Evolutionary conservation across 2,888 invertebrate species (phyloP).

Genomic region (Leptura quadrifasciata): DNA sequence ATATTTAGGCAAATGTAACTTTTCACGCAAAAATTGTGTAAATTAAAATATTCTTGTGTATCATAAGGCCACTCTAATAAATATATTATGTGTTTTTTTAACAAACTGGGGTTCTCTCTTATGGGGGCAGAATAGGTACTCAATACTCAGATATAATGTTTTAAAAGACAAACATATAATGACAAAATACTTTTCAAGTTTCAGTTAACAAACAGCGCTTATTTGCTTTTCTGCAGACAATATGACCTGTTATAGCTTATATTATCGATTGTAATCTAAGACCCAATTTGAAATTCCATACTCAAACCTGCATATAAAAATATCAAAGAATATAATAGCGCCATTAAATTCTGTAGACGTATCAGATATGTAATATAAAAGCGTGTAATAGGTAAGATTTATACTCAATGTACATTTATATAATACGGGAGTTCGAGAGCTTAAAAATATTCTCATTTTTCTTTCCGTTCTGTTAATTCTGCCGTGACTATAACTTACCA

Average conservation of each 20-base stretch:
- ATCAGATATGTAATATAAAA: conserved; percentile 21
- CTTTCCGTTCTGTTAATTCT: background rate
- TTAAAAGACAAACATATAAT: too few species aligned
- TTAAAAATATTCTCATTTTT: background rate
- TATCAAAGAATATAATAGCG: conserved; percentile 11
- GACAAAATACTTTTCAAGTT: background rate
- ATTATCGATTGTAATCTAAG: conserved; percentile 28
- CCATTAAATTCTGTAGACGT: conserved; percentile 22
- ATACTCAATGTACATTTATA: conserved; percentile 6
- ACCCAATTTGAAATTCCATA: conserved; percentile 27
- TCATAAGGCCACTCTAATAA: too few species aligned
- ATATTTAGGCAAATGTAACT: too few species aligned
- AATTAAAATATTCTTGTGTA: too few species aligned
- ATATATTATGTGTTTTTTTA: too few species aligned
- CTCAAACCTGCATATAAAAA: conserved; percentile 23
- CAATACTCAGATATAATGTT: too few species aligned
- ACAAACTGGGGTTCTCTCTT: too few species aligned
- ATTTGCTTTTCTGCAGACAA: background rate
- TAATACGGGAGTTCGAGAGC: background rate
- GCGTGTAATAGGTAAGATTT: conserved; percentile 13
- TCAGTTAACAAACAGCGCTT: background rate
- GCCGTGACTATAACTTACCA: background rate
- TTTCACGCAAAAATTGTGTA: too few species aligned
- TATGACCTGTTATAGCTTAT: conserved; percentile 4
- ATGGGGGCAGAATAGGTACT: too few species aligned